These are phyloP conservation scores for Enteromius argenteus DNA, from an alignment of 2,797 vertebrate species.

Conservation along the genomic window DNA sequence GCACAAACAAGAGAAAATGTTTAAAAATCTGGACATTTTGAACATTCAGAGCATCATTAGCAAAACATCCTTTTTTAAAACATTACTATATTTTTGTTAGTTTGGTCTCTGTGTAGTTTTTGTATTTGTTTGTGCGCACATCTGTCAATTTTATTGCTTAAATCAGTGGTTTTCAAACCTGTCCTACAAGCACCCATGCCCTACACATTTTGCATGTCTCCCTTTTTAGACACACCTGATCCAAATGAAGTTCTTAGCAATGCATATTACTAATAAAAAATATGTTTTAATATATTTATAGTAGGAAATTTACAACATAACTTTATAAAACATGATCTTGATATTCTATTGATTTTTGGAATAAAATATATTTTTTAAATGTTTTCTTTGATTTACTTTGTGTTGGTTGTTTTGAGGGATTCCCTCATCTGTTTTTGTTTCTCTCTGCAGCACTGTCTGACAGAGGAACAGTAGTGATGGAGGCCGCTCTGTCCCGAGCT, in stretches of 20 bases:
- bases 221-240: too few relatives aligned
- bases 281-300: too few relatives aligned
- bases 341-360: too few relatives aligned
- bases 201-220: too few relatives aligned
- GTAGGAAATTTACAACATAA: too few relatives aligned
- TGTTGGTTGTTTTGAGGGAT: neutral
- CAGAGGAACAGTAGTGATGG: constrained; percentile 89
- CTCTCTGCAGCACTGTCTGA: constrained; percentile 84
- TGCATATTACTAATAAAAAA: too few relatives aligned
- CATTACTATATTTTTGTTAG: neutral
- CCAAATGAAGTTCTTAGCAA: too few relatives aligned
- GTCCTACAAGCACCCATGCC: too few relatives aligned
- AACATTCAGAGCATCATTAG: neutral
- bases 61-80: neutral
- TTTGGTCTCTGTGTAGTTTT: neutral
- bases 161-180: too few relatives aligned
- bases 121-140: neutral
- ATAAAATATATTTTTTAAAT: too few relatives aligned
- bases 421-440: neutral
- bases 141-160: neutral
- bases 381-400: neutral
- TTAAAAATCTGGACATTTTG: neutral
- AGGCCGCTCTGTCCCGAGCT: constrained; percentile 85
- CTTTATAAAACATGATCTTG: too few relatives aligned
- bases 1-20: neutral